These are phyloP conservation scores for Arenaria interpres DNA, from an alignment of 2,113 vertebrate genomes.

Conservation along the genomic window DNA sequence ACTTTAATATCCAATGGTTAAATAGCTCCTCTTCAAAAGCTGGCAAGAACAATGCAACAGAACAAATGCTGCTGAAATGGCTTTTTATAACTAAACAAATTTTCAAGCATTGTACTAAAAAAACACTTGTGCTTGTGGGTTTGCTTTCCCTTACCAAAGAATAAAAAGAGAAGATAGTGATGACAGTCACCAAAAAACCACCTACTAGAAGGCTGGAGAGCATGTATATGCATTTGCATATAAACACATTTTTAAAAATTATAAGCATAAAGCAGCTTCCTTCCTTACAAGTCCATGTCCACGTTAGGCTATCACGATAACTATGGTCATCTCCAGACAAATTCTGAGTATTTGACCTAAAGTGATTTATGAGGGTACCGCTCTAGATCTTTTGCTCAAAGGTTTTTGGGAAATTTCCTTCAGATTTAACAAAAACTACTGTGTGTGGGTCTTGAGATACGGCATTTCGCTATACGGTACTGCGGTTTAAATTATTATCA, in stretches of 20 bases:
- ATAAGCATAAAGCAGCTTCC: not conserved
- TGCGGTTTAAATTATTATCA: not conserved
- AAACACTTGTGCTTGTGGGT: conserved; percentile 31
- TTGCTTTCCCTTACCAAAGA: conserved; percentile 47
- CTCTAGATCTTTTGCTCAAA: not conserved
- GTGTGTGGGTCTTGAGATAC: not conserved
- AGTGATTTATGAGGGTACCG: not conserved
- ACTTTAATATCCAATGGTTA: conserved; percentile 7
- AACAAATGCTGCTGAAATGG: conserved; percentile 28
- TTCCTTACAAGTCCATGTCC: not conserved
- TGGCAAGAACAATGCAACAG: conserved; percentile 30
- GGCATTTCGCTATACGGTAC: not conserved
- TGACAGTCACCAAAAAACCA: conserved; percentile 36
- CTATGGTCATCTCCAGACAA: not conserved
- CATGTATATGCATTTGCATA: not conserved
- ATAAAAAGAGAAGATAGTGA: conserved; percentile 28
- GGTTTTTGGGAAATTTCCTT: fast-evolving
- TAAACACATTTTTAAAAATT: not conserved
- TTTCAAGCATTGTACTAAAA: conserved; percentile 38
- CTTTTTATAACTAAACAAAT: conserved; percentile 26
- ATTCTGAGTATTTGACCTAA: not conserved
- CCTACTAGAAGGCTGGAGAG: conserved; percentile 29
- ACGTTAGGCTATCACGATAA: not conserved
- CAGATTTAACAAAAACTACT: not conserved
- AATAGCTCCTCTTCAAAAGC: not conserved